These are phyloP conservation scores for Cetoscarus ocellatus DNA, from an alignment of 2,797 vertebrate genomes.

Conservation along the genomic window DNA sequence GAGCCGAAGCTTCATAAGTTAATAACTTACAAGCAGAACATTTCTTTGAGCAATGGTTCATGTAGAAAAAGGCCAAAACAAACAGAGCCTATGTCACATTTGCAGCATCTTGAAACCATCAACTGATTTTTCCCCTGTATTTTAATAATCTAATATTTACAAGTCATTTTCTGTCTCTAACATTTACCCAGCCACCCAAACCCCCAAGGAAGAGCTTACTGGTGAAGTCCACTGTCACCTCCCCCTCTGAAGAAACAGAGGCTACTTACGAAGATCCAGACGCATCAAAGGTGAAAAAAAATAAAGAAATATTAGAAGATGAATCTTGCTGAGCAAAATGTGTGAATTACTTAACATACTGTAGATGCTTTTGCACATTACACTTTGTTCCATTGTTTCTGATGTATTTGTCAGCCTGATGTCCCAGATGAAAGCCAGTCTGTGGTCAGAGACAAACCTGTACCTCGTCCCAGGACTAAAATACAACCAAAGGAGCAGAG, in stretches of 20 bases:
- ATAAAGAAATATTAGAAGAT: no score
- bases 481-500: background rate
- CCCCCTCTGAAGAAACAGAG: background rate
- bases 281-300: slow-evolving; percentile 33
- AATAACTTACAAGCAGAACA: no score
- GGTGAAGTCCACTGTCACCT: background rate
- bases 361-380: no score
- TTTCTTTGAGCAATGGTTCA: no score
- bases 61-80: no score
- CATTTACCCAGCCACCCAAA: slow-evolving; percentile 8
- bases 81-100: no score
- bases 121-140: background rate
- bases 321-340: no score
- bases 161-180: slow-evolving; percentile 3
- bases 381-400: background rate
- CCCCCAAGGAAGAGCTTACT: background rate
- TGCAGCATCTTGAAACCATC: background rate
- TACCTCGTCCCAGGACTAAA: slow-evolving; percentile 51
- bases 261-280: slow-evolving; percentile 35
- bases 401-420: slow-evolving; percentile 30
- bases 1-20: no score
- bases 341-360: background rate
- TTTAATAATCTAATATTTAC: background rate
- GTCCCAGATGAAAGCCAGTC: slow-evolving; percentile 6
- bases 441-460: slow-evolving; percentile 34